Conservation (phyloP, 2,888 invertebrate species). For the Pterobdella sp. region DNA sequence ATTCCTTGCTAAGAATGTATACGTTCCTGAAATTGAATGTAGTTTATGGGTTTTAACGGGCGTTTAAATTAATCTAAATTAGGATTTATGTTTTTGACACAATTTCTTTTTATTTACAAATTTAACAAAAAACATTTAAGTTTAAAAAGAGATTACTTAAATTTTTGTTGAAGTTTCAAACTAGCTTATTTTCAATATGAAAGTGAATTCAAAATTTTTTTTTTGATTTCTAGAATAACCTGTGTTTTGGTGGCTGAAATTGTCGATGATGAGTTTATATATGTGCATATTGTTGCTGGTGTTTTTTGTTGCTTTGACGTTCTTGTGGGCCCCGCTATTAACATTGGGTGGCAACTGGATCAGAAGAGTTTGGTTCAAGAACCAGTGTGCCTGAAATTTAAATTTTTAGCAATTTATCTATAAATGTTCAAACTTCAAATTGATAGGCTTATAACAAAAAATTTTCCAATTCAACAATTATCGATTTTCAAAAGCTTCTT, state of each 20-base stretch:
- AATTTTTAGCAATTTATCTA: too few species aligned
- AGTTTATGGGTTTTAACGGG: too few species aligned
- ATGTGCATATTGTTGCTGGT: neutral
- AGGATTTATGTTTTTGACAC: too few species aligned
- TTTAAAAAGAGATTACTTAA: neutral
- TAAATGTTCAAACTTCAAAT: too few species aligned
- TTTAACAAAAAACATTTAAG: neutral
- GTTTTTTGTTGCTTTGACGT: neutral
- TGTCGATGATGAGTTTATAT: neutral
- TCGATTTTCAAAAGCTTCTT: too few species aligned
- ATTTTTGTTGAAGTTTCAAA: neutral
- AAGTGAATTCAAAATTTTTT: neutral
- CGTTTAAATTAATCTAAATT: too few species aligned
- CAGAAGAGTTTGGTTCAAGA: neutral
- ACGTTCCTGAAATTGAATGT: slow-evolving; percentile 11
- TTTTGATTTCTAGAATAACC: neutral
- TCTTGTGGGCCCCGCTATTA: neutral
- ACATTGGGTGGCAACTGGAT: neutral
- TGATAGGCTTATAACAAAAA: too few species aligned
- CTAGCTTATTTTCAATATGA: too few species aligned
- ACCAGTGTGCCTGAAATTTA: slow-evolving; percentile 1
- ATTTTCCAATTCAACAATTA: too few species aligned
- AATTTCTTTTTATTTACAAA: too few species aligned
- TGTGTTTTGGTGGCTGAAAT: slow-evolving; percentile 2
- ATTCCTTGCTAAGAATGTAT: slow-evolving; percentile 26